Conservation (phyloP, 2,888 invertebrate species). For the Calliopum simillimum region DNA sequence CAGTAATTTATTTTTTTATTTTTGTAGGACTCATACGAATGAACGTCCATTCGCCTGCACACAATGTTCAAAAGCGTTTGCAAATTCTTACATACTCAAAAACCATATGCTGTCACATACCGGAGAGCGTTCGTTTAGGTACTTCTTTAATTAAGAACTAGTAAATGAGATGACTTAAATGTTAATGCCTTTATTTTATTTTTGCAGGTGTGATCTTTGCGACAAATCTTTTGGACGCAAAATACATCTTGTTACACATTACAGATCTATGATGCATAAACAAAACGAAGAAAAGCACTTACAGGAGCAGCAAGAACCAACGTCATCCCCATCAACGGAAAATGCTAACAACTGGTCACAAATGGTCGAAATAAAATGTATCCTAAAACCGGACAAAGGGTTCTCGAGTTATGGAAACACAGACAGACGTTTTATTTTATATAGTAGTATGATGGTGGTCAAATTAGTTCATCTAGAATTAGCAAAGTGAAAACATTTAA, state of each 20-base stretch:
- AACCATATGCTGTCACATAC: conserved; percentile 60
- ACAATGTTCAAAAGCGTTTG: conserved; percentile 58
- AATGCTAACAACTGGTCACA: no score
- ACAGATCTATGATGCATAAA: conserved; percentile 47
- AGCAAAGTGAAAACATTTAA: no score
- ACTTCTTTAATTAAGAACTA: conserved; percentile 29
- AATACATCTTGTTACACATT: conserved; percentile 45
- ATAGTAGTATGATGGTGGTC: no score
- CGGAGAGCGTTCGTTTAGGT: conserved; percentile 58
- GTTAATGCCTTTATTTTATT: conserved; percentile 1
- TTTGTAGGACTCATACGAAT: conserved; percentile 56
- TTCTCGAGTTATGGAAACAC: no score
- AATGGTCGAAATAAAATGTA: no score
- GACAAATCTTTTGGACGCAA: conserved; percentile 45
- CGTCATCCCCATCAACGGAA: no score
- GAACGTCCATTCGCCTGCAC: conserved; percentile 57
- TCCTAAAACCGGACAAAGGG: no score
- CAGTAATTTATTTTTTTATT: not conserved
- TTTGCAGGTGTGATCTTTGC: conserved; percentile 45
- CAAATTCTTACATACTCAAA: conserved; percentile 59
- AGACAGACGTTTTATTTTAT: no score
- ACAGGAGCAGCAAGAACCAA: conserved; percentile 13
- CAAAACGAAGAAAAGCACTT: conserved; percentile 46
- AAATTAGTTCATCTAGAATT: no score
- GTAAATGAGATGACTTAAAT: not conserved